Conservation (phyloP, 2,113 vertebrate genomes). For the Siniperca chuatsi region DNA sequence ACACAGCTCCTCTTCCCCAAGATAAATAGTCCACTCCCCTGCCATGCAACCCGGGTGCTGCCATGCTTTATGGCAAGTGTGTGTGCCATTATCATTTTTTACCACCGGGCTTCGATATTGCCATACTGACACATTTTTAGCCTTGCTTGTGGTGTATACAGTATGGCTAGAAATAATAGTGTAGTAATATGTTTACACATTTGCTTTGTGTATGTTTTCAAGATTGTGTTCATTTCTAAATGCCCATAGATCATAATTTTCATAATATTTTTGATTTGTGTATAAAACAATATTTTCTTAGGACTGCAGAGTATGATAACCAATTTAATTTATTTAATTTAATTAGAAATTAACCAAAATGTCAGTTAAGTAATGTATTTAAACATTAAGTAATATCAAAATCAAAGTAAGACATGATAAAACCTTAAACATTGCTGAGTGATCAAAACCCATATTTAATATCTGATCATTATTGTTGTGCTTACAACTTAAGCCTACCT, state of each 20-base stretch:
- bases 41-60: slow-evolving; percentile 48
- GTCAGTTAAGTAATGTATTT: neutral
- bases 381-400: neutral
- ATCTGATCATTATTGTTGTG: slow-evolving; percentile 4
- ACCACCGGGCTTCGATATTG: slow-evolving; percentile 27
- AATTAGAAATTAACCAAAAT: neutral
- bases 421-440: neutral
- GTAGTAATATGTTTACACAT: neutral
- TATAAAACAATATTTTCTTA: neutral
- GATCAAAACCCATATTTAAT: slow-evolving; percentile 16
- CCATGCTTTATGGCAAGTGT: slow-evolving; percentile 58
- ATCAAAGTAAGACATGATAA: neutral
- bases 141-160: slow-evolving; percentile 14
- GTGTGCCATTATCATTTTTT: slow-evolving; percentile 50
- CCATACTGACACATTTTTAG: slow-evolving; percentile 43
- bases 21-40: slow-evolving; percentile 73
- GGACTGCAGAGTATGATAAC: neutral
- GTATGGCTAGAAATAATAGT: neutral
- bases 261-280: neutral
- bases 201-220: slow-evolving; percentile 5
- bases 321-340: neutral
- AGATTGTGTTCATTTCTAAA: slow-evolving; percentile 8
- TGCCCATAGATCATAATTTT: neutral
- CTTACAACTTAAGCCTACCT: slow-evolving; percentile 12
- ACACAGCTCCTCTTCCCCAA: slow-evolving; percentile 59